phyloP scores from a whole-genome alignment of 2,888 invertebrate species.

The Agrilus cyanescens region DNA sequence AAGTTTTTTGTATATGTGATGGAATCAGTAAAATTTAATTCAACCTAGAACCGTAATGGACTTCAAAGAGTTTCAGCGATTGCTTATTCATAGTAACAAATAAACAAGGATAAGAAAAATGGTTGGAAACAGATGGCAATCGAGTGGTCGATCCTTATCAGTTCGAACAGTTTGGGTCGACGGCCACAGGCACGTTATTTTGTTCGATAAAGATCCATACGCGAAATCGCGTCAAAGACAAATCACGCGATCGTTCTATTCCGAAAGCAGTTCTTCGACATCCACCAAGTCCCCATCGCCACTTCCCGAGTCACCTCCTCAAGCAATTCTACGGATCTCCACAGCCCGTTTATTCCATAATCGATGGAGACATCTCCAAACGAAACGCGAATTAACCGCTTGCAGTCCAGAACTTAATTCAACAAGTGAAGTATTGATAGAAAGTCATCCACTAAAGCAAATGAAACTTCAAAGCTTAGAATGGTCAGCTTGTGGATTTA shows the following conservation, averaged over 20 bases:
- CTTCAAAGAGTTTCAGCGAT: no score
- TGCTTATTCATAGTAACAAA: no score
- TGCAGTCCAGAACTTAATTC: not conserved
- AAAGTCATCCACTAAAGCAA: not conserved
- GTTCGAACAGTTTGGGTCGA: slow-evolving; percentile 56
- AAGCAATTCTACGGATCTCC: no score
- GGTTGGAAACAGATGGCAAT: slow-evolving; percentile 45
- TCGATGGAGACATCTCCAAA: no score
- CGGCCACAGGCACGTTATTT: slow-evolving; percentile 55
- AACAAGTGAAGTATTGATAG: not conserved
- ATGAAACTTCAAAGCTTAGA: slow-evolving; percentile 3
- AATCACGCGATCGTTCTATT: no score
- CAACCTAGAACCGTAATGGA: no score
- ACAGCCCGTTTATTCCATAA: no score
- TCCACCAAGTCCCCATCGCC: no score
- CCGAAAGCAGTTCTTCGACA: no score
- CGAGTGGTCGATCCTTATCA: slow-evolving; percentile 43
- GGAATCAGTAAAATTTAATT: no score
- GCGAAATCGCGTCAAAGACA: slow-evolving; percentile 13
- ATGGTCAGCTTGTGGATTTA: not conserved
- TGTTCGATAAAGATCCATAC: slow-evolving; percentile 50
- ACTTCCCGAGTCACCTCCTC: no score
- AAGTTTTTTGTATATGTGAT: no score
- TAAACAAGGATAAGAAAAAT: slow-evolving; percentile 4
- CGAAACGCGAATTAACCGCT: slow-evolving; percentile 3